phyloP scores from a whole-genome alignment of 2,113 vertebrate genomes.

The Pyrgilauda ruficollis region DNA sequence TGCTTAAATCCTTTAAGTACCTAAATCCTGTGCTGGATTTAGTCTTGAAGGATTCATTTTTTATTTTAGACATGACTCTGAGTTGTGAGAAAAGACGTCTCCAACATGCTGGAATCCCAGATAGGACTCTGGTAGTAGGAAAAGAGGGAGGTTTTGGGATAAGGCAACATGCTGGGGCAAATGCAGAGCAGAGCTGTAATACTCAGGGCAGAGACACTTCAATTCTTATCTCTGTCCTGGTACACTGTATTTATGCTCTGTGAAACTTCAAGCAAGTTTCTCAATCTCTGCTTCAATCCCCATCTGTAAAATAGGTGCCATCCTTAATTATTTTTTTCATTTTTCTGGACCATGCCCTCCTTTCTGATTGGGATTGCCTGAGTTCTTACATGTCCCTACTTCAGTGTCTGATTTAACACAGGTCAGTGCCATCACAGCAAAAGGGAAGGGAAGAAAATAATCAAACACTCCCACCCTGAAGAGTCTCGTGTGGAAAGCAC shows the following conservation, averaged over 20 bases:
- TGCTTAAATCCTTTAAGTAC: conserved; percentile 62
- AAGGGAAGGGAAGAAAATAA: background rate
- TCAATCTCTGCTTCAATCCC: background rate
- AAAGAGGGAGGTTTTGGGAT: background rate
- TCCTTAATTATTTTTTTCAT: background rate
- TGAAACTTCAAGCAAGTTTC: background rate
- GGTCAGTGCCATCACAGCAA: background rate
- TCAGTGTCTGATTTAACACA: background rate
- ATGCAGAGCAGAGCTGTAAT: background rate
- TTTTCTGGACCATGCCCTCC: background rate
- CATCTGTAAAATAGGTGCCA: background rate
- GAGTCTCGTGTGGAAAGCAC: background rate
- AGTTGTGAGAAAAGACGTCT: conserved; percentile 21
- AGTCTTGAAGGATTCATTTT: conserved; percentile 58
- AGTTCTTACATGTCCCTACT: background rate
- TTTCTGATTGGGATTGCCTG: background rate
- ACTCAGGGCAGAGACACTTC: background rate
- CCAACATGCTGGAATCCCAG: background rate
- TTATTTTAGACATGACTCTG: conserved; percentile 28
- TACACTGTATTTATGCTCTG: background rate
- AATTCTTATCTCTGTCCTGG: background rate
- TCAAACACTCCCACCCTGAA: background rate
- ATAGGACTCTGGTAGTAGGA: background rate
- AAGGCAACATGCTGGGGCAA: background rate
- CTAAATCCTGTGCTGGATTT: conserved; percentile 64